A percentile compares a stretch with the other conserved stretches of the same genome.
These are phyloP conservation scores for Sminthurinus signatus DNA, from an alignment of 1,140 invertebrate species.

Conservation along the genomic window DNA sequence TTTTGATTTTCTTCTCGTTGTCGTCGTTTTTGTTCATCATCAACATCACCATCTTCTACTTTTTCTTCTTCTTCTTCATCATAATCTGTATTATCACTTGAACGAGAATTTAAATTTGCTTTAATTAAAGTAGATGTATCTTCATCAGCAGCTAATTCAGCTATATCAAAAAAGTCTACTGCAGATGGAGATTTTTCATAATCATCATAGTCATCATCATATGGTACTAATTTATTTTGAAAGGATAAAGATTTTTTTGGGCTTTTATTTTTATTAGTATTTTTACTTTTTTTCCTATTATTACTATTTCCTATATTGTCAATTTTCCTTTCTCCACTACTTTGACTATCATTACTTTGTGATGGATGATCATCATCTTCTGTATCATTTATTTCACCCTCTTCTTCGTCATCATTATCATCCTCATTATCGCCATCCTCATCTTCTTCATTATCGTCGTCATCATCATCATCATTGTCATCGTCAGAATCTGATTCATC, in stretches of 20 bases:
- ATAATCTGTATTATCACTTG: conserved; percentile 48
- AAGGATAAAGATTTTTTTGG: too few species aligned
- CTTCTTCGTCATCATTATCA: neutral
- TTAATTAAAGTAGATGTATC: neutral
- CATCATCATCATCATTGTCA: conserved; percentile 45
- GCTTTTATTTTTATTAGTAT: too few species aligned
- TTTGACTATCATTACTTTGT: neutral
- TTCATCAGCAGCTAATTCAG: conserved; percentile 76
- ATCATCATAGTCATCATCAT: conserved; percentile 46
- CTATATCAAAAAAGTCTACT: conserved; percentile 88
- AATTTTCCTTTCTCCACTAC: too few species aligned
- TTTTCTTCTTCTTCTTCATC: conserved; percentile 55
- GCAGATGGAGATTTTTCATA: conserved; percentile 65
- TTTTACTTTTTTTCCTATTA: too few species aligned
- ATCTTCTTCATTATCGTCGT: neutral
- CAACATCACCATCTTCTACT: too few species aligned
- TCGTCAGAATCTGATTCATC: conserved; percentile 40
- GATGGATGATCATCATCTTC: neutral
- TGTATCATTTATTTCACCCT: neutral
- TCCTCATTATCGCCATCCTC: too few species aligned
- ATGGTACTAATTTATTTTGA: neutral
- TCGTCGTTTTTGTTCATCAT: too few species aligned
- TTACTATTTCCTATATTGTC: too few species aligned
- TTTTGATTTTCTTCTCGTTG: conserved; percentile 50
- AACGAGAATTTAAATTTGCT: too few species aligned